Base-by-base conservation (phyloP, 2,113 vertebrate species). In the Rousettus leschenaultii region DNA sequence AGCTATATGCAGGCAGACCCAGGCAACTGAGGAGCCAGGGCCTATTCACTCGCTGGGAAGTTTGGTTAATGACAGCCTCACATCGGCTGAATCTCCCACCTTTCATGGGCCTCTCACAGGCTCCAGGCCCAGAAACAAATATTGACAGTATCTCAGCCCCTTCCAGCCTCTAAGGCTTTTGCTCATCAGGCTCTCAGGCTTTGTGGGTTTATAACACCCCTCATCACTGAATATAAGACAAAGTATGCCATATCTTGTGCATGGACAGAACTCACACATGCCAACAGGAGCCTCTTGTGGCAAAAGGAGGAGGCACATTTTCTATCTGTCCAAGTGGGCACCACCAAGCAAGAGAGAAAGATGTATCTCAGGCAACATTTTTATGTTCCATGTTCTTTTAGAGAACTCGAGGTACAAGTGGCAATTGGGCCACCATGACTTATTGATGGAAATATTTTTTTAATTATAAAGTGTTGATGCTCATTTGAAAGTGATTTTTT, bases 401-500 rank as follows among this genome's bases (percentile, higher is more conserved):
- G 65, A 38, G 43, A 65, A 53, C 24, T 33, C 7, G 71, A 45
- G 35, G 14, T 28, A 53, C 21, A 35, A 5, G 19, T 53, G 35
- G 24, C 11, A 59, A 6, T 2, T 8, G 24, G 48, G 18, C 65
- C n/a, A 40, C 43, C 16, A 15, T 7, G 13, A 63, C 33, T 73
- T 80, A 28, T 75, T 55, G 26, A 85, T 28, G 24, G 73, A 80
- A 68, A 21, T 13, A 40, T 55, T 38, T 80, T 66, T 66, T 6
- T 38, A 83, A n/a, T 85, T 92, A 40, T 15, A 45, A 40, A 45
- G 38, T 40, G 7, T 38, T 68, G 59, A 45, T 79, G 22, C 22
- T 92, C 63, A 21, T 86, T 86, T 84, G 30, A 71, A 82, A 70
- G 86, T 21, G 24, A 93, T 28, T 48, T 71, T 51, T 61, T 33